A percentile compares a stretch with the other conserved stretches of the same genome.
Conservation (phyloP, 2,113 vertebrate species). For the Neodon shergylaensis region DNA sequence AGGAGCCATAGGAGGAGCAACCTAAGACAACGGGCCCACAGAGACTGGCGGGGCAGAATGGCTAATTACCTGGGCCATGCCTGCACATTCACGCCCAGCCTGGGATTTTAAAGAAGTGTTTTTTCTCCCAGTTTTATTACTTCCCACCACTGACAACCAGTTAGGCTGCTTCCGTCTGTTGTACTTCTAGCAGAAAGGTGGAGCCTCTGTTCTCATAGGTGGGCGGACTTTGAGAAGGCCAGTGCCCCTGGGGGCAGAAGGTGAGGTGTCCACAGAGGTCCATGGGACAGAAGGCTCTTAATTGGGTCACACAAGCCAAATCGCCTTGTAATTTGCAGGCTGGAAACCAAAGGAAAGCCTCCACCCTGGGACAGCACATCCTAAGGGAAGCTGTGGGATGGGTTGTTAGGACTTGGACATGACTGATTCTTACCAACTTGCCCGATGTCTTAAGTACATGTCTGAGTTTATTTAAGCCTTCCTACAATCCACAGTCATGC, state of each 20-base stretch:
- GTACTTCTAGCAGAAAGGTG: conserved; percentile 50
- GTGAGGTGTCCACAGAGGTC: conserved; percentile 10
- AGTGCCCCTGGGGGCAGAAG: background rate
- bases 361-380: background rate
- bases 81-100: conserved; percentile 86
- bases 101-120: conserved; percentile 81
- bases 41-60: conserved; percentile 77
- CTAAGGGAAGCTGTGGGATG: background rate
- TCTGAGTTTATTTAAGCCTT: background rate
- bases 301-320: conserved; percentile 78
- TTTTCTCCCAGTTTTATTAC: conserved; percentile 56
- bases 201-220: background rate
- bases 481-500: background rate
- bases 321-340: conserved; percentile 2
- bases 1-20: conserved; percentile 26
- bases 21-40: conserved; percentile 47
- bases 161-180: conserved; percentile 77
- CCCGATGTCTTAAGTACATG: background rate
- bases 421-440: background rate
- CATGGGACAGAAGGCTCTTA: conserved; percentile 62
- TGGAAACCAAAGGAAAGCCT: background rate
- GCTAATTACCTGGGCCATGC: conserved; percentile 86
- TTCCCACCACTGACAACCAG: conserved; percentile 84
- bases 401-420: background rate
- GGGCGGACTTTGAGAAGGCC: background rate